phyloP scores from a whole-genome alignment of 2,113 vertebrate genomes.

The Forbesichthys agassizii region DNA sequence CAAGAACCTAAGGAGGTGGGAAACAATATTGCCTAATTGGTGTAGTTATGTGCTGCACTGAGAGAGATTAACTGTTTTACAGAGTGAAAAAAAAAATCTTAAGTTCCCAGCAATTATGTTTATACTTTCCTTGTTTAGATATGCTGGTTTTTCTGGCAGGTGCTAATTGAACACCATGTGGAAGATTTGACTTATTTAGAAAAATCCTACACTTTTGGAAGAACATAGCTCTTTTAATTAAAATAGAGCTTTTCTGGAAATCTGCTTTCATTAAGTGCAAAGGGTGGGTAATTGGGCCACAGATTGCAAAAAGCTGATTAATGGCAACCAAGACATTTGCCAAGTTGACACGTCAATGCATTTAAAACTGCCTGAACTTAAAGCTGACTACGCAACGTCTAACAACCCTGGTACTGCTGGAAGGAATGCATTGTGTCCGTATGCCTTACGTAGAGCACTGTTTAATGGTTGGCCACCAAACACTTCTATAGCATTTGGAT shows the following conservation, averaged over 20 bases:
- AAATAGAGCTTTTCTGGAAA: constrained; percentile 54
- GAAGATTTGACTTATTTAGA: constrained; percentile 51
- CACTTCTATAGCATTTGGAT: too few relatives aligned
- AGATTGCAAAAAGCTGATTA: constrained; percentile 49
- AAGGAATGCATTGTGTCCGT: not conserved
- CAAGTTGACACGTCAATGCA: constrained; percentile 15
- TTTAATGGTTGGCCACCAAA: too few relatives aligned
- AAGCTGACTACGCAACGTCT: not conserved
- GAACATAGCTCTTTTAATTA: constrained; percentile 61
- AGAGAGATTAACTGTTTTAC: constrained; percentile 18
- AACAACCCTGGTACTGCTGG: not conserved
- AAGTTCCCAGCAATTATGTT: constrained; percentile 27
- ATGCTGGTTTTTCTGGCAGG: constrained; percentile 40
- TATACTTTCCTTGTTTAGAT: constrained; percentile 42
- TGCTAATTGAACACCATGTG: constrained; percentile 64
- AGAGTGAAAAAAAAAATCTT: constrained; percentile 23
- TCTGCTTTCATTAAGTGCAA: constrained; percentile 51
- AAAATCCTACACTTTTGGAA: constrained; percentile 40
- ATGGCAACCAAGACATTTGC: constrained; percentile 28
- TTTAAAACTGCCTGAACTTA: constrained; percentile 1
- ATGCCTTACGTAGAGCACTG: too few relatives aligned
- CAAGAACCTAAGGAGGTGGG: constrained; percentile 23
- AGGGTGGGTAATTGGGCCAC: constrained; percentile 43
- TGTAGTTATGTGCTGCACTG: constrained; percentile 32
- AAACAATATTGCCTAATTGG: constrained; percentile 43